These are phyloP conservation scores for Tragopan temminckii DNA, from an alignment of 2,797 vertebrate genomes.

Conservation along the genomic window DNA sequence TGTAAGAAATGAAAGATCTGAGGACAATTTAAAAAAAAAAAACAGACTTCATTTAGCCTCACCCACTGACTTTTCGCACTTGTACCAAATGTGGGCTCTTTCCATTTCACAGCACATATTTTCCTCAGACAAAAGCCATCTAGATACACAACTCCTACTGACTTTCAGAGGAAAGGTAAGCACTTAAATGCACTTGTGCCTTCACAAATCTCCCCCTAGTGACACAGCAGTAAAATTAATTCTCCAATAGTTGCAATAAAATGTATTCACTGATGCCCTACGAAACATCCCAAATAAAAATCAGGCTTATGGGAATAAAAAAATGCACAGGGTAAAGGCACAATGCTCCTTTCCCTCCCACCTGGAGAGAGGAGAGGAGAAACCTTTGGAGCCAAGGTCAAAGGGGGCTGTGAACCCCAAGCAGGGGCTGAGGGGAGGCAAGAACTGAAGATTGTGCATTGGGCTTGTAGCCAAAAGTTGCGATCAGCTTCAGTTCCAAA, in stretches of 20 bases:
- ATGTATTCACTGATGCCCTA: neutral
- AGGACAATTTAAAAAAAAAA: neutral
- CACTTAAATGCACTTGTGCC: conserved; percentile 11
- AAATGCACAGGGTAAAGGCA: accelerated
- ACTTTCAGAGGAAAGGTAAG: conserved; percentile 43
- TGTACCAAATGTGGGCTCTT: conserved; percentile 7
- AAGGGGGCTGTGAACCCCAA: neutral
- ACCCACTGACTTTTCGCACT: neutral
- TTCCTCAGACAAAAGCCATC: conserved; percentile 10
- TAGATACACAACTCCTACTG: neutral
- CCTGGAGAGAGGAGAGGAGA: neutral
- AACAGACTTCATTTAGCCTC: neutral
- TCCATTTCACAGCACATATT: neutral
- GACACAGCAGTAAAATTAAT: conserved; percentile 45
- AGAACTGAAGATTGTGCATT: neutral
- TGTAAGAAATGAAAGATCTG: conserved; percentile 9
- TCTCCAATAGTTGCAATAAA: conserved; percentile 26
- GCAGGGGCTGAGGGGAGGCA: accelerated
- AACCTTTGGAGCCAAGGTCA: neutral
- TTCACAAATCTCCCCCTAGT: conserved; percentile 56
- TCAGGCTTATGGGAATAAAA: neutral
- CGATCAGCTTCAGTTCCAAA: neutral
- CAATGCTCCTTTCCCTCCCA: neutral
- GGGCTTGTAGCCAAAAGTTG: neutral
- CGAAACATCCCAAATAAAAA: conserved; percentile 36